phyloP scores from a whole-genome alignment of 2,797 vertebrate genomes.

The Kryptolebias ocellatus region DNA sequence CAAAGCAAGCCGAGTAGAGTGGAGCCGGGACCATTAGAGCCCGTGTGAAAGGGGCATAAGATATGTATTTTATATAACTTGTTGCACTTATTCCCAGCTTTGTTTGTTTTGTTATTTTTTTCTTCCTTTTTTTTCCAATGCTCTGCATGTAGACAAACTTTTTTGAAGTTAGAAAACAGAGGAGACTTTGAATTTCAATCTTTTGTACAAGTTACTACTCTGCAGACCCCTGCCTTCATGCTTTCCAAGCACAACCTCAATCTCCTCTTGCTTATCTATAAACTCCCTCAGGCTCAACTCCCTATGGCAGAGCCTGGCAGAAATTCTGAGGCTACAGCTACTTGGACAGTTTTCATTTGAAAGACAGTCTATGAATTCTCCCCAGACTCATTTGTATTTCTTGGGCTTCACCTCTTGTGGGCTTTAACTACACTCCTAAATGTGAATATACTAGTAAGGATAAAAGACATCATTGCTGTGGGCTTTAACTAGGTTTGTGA shows the following conservation, averaged over 20 bases:
- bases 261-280: conserved; percentile 19
- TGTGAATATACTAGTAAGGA: neutral
- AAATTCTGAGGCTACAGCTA: conserved; percentile 10
- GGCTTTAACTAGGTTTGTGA: neutral
- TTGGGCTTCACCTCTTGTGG: neutral
- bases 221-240: conserved; percentile 21
- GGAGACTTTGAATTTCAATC: neutral
- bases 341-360: neutral
- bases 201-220: neutral
- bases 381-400: neutral
- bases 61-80: neutral
- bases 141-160: neutral
- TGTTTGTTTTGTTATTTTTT: too few relatives aligned
- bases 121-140: neutral
- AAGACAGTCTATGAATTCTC: neutral
- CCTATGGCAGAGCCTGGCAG: neutral
- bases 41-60: neutral
- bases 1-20: too few relatives aligned
- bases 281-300: conserved; percentile 6
- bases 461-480: neutral
- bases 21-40: too few relatives aligned
- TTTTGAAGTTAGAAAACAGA: conserved; percentile 2
- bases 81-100: conserved; percentile 1
- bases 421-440: neutral
- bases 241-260: conserved; percentile 2